phyloP scores from a whole-genome alignment of 53 echinoderm and acorn worm species.

The Luidia sarsii region DNA sequence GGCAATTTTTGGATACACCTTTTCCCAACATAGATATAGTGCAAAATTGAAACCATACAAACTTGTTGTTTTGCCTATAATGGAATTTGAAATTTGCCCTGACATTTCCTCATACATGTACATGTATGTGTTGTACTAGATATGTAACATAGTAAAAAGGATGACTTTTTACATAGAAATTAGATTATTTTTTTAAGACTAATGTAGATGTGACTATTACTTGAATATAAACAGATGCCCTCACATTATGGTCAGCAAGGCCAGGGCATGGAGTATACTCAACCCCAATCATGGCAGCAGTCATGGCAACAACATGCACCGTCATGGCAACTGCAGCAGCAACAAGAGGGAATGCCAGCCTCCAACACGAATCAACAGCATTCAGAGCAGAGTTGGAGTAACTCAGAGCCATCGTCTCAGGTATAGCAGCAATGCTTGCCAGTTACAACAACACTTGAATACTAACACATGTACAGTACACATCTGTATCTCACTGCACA shows the following conservation, averaged over 20 bases:
- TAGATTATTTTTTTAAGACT: too few species aligned
- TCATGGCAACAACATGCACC: slow-evolving; percentile 35
- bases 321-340: slow-evolving; percentile 51
- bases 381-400: slow-evolving; percentile 26
- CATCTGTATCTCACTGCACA: too few species aligned
- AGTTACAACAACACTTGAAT: slow-evolving; percentile 33
- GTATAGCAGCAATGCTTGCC: slow-evolving; percentile 52
- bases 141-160: too few species aligned
- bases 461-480: not conserved
- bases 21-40: too few species aligned
- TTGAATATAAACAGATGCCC: slow-evolving; percentile 64
- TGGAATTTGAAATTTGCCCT: too few species aligned
- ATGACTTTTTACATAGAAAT: too few species aligned
- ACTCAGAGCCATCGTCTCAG: slow-evolving; percentile 37
- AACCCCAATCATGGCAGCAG: slow-evolving; percentile 28
- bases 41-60: too few species aligned
- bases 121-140: too few species aligned
- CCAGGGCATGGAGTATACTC: slow-evolving; percentile 63
- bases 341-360: slow-evolving; percentile 13
- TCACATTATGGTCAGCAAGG: slow-evolving; percentile 70
- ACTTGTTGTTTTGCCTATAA: too few species aligned
- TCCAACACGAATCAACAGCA: slow-evolving; percentile 46
- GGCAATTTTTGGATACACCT: too few species aligned
- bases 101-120: too few species aligned
- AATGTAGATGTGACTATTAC: slow-evolving; percentile 36